These are phyloP conservation scores for Diphyllodes magnificus DNA, from an alignment of 2,113 vertebrate genomes.

Conservation along the genomic window DNA sequence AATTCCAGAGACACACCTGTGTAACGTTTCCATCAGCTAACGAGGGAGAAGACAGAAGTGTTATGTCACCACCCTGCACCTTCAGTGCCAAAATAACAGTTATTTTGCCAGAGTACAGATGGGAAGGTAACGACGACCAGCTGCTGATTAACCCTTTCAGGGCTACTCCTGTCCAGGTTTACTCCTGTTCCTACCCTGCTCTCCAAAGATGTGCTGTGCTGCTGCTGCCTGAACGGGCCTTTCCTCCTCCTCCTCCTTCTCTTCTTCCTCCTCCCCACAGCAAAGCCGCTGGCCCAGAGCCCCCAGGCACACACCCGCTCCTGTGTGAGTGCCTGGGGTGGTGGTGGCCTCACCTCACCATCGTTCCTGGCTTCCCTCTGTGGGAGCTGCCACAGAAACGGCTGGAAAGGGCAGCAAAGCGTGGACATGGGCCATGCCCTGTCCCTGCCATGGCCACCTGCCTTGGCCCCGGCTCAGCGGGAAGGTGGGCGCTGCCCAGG, in stretches of 20 bases:
- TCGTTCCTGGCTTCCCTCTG: not conserved
- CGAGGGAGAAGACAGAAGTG: too few relatives aligned
- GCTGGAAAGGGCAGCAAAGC: not conserved
- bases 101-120: not conserved
- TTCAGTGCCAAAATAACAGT: not conserved
- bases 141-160: not conserved
- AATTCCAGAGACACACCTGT: not conserved
- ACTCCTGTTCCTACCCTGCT: not conserved
- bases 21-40: not conserved
- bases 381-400: rapidly evolving
- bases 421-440: rapidly evolving
- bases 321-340: not conserved
- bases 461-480: not conserved
- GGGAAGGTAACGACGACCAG: not conserved
- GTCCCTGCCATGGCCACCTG: not conserved
- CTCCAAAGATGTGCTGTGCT: rapidly evolving
- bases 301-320: not conserved
- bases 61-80: not conserved
- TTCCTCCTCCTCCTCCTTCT: too few relatives aligned
- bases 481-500: not conserved
- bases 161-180: not conserved
- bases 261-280: not conserved
- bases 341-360: not conserved
- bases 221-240: not conserved
- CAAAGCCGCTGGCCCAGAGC: not conserved